These are phyloP conservation scores for Murina feae DNA, from an alignment of 2,113 vertebrate genomes.

Conservation along the genomic window DNA sequence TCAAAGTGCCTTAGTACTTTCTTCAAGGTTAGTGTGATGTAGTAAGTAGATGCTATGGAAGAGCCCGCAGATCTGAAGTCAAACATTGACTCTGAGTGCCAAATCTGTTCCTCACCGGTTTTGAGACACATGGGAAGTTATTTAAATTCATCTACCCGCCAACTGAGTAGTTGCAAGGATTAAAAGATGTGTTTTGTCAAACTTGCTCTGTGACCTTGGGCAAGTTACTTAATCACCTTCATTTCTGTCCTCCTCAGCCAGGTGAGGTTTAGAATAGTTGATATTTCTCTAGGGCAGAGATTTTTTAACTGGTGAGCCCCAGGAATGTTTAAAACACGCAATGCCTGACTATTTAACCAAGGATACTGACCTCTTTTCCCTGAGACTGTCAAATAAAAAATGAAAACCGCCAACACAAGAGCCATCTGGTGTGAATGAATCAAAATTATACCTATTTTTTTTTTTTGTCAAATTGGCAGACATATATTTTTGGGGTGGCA, in stretches of 20 bases:
- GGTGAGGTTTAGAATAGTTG: background rate
- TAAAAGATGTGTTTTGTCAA: slow-evolving; percentile 33
- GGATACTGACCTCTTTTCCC: background rate
- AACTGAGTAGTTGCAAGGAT: slow-evolving; percentile 20
- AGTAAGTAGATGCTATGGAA: background rate
- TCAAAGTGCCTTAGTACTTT: background rate
- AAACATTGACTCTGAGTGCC: background rate
- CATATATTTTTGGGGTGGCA: background rate
- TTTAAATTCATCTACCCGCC: slow-evolving; percentile 29
- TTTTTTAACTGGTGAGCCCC: background rate
- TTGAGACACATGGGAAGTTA: slow-evolving; percentile 2
- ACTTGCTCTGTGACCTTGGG: background rate
- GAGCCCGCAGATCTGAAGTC: background rate
- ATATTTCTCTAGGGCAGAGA: background rate
- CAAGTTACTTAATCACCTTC: slow-evolving; percentile 27
- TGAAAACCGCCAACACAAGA: background rate
- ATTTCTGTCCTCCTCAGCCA: slow-evolving; percentile 35
- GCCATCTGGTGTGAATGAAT: background rate
- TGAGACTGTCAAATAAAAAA: background rate
- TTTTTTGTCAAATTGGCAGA: background rate
- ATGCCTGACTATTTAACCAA: background rate
- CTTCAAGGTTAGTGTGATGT: background rate
- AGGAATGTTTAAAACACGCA: background rate
- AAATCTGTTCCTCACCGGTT: background rate
- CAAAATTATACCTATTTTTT: background rate